Base-by-base conservation (phyloP, 2,797 vertebrate species). In the Diceros bicornis region DNA sequence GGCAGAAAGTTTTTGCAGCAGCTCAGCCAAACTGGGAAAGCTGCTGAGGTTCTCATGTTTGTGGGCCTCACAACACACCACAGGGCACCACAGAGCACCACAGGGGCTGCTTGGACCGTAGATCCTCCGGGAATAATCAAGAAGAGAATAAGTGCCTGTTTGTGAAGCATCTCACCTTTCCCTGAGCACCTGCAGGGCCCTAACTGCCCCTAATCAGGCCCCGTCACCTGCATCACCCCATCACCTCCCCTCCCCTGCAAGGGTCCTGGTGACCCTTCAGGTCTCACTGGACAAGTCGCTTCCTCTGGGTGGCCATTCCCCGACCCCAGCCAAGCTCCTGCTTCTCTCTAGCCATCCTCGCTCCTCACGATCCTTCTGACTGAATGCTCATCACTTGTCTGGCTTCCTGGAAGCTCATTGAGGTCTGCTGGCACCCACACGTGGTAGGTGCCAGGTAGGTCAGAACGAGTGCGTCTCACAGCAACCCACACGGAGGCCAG, bases 41-140 rank as follows among this genome's bases (percentile, higher is more conserved):
- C 17, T 41, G 14, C 21, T 1, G 64, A 71, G 50, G 44, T 11
- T 4, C 68, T 64, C 14, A 0, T 0, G 7, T 20, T 17, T 29
- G 29, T 7, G 81, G 66, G 20, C 10, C 47, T 27, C 57, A 41
- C 41, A 41, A 41, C 41, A 41, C 41, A 41, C 41, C 41, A 41
- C 41, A 5, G 41, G 41, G 41, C 41, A 41, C 41, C 41, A 41
- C 29, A 10, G 41, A 68, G 66, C 71, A 34, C 29, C 52, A 7
- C 0, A 2, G 29, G 4, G 13, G 27, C 37, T 23, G 37, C 34
- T 29, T 2, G 8, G 23, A 34, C 57, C 4, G 0, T 2, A 52
- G 27, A 32, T 84, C 34, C 74, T 91, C 74, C 50, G 64, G 20
- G 32, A 74, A 82, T 25, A 29, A 62, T 4, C 7, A 4, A n/a